A percentile compares a stretch with the other conserved stretches of the same genome.
These are phyloP conservation scores for Tenodera sinensis DNA, from an alignment of 2,888 invertebrate species.

Conservation along the genomic window DNA sequence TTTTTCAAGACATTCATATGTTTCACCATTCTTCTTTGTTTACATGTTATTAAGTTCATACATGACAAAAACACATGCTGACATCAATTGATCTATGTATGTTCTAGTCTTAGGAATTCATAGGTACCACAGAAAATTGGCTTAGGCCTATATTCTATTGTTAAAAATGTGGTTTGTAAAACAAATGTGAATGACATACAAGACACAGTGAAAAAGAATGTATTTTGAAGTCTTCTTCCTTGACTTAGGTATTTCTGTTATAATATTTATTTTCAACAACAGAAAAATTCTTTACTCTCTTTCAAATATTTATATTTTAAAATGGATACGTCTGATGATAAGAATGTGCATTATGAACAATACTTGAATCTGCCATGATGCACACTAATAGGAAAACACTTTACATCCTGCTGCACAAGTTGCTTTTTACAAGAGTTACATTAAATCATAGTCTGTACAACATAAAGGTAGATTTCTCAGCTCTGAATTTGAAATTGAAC, in stretches of 20 bases:
- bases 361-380: not conserved
- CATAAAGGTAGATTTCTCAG: not conserved
- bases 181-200: slow-evolving; percentile 23
- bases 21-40: not conserved
- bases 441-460: not conserved
- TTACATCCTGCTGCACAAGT: not conserved
- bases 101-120: not conserved
- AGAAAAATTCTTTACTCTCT: not conserved
- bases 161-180: not conserved
- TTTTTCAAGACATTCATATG: slow-evolving; percentile 19
- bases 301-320: not conserved
- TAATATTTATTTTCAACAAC: not conserved
- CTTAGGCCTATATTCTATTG: slow-evolving; percentile 12
- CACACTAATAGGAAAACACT: not conserved
- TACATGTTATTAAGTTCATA: slow-evolving; percentile 9
- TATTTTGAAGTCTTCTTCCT: slow-evolving; percentile 8
- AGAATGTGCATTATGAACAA: not conserved
- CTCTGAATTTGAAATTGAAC: not conserved
- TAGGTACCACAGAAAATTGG: slow-evolving; percentile 20
- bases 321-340: not conserved
- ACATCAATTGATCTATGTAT: slow-evolving; percentile 20
- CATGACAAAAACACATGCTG: slow-evolving; percentile 21
- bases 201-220: slow-evolving; percentile 10
- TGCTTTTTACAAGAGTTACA: not conserved
- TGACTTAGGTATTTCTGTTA: not conserved